Percentiles rank a stretch among this genome's conserved stretches.
Evolutionary conservation across 2,888 invertebrate species (phyloP).

Genomic region (Lepidocyrtoides sp.): DNA sequence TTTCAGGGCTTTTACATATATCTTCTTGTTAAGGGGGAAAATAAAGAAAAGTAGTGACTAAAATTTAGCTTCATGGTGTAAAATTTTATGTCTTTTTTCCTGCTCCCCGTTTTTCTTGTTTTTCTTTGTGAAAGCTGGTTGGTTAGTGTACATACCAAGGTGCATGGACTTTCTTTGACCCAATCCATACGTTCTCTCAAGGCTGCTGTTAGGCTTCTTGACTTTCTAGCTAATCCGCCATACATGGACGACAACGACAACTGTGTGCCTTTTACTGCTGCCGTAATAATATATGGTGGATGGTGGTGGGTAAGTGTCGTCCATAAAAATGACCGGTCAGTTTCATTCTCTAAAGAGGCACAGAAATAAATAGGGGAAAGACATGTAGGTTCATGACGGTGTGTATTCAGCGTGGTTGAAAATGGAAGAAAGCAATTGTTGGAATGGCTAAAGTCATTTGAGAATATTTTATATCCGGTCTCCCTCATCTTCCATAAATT

Average conservation of each 20-base stretch:
- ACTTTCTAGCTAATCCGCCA: conserved; percentile 52
- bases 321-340: conserved; percentile 55
- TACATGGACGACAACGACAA: conserved; percentile 36
- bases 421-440: conserved; percentile 32
- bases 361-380: background rate
- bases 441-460: conserved; percentile 49
- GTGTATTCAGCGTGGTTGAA: background rate
- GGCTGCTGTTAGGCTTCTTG: background rate
- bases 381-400: background rate
- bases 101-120: conserved; percentile 4
- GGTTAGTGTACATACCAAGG: conserved; percentile 16
- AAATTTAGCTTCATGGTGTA: conserved; percentile 69
- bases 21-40: conserved; percentile 1
- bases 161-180: background rate
- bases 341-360: background rate
- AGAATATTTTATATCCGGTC: conserved; percentile 43
- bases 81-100: conserved; percentile 69
- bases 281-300: conserved; percentile 37
- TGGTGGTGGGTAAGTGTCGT: conserved; percentile 32
- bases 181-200: conserved; percentile 31
- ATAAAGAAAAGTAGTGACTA: conserved; percentile 63
- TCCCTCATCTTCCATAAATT: conserved; percentile 44
- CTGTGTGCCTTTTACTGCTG: conserved; percentile 15
- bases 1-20: conserved; percentile 19
- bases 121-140: background rate